phyloP scores from a whole-genome alignment of 2,797 vertebrate genomes.

The Chaetodon trifasciatus region DNA sequence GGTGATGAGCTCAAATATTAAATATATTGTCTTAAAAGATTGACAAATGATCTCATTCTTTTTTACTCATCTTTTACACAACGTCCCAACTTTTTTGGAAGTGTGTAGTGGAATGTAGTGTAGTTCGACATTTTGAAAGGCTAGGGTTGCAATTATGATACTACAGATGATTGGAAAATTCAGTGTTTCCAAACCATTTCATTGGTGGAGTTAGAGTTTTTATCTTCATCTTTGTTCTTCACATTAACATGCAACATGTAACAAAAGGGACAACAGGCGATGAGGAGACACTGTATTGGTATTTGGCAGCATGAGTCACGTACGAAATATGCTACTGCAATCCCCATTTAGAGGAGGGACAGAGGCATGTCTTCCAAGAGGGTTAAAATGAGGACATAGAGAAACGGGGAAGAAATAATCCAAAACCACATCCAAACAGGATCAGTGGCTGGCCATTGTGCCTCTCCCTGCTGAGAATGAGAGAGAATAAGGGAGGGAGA shows the following conservation, averaged over 20 bases:
- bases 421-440: conserved; percentile 80
- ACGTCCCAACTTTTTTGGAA: too few relatives aligned
- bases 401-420: conserved; percentile 75
- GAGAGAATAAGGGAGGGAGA: conserved; percentile 47
- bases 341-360: conserved; percentile 57
- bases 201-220: conserved; percentile 18
- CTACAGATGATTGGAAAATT: conserved; percentile 13
- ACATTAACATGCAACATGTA: conserved; percentile 59
- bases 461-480: conserved; percentile 76
- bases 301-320: conserved; percentile 57
- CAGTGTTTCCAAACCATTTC: conserved; percentile 9
- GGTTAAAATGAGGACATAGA: conserved; percentile 78
- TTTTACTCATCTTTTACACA: too few relatives aligned
- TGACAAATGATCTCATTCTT: too few relatives aligned
- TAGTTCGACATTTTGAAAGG: conserved; percentile 4
- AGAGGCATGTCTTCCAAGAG: conserved; percentile 64
- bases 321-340: conserved; percentile 57
- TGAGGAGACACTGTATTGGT: conserved; percentile 49
- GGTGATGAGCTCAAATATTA: too few relatives aligned
- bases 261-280: conserved; percentile 49
- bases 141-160: conserved; percentile 1
- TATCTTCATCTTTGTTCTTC: conserved; percentile 24
- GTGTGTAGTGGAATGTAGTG: too few relatives aligned
- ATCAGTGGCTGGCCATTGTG: conserved; percentile 79
- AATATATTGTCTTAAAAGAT: too few relatives aligned